Percentiles rank a stretch among this genome's conserved stretches.
Conservation (phyloP, 2,888 invertebrate species). For the Campoletis raptor region DNA sequence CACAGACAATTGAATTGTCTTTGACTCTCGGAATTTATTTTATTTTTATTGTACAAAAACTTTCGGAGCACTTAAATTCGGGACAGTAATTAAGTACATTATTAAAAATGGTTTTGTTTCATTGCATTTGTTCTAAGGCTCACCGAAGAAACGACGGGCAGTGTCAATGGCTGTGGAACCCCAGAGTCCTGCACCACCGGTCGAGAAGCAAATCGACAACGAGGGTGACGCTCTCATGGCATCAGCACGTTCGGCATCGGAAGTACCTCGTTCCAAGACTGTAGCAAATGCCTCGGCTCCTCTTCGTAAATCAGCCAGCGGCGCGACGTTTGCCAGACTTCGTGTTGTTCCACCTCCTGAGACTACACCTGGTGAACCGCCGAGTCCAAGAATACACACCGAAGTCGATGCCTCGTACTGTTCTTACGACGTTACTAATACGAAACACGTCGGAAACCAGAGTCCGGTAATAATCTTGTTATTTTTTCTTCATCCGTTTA, state of each 20-base stretch:
- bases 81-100: neutral
- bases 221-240: conserved; percentile 88
- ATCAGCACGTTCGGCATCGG: conserved; percentile 86
- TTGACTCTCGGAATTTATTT: too few relatives aligned
- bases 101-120: conserved; percentile 5
- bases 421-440: conserved; percentile 82
- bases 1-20: too few relatives aligned
- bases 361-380: conserved; percentile 85
- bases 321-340: conserved; percentile 90
- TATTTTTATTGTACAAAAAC: neutral
- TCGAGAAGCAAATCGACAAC: conserved; percentile 87
- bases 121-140: conserved; percentile 77
- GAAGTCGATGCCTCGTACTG: conserved; percentile 88
- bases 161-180: conserved; percentile 85
- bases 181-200: conserved; percentile 77
- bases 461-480: conserved; percentile 78
- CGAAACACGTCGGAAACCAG: conserved; percentile 82
- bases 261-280: conserved; percentile 81
- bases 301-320: conserved; percentile 84
- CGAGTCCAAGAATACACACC: conserved; percentile 87
- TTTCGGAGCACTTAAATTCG: neutral
- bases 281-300: conserved; percentile 76
- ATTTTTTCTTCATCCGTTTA: neutral
- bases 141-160: conserved; percentile 85
- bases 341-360: conserved; percentile 88